These are phyloP conservation scores for Arion vulgaris DNA, from an alignment of 1,140 invertebrate genomes.

Conservation along the genomic window DNA sequence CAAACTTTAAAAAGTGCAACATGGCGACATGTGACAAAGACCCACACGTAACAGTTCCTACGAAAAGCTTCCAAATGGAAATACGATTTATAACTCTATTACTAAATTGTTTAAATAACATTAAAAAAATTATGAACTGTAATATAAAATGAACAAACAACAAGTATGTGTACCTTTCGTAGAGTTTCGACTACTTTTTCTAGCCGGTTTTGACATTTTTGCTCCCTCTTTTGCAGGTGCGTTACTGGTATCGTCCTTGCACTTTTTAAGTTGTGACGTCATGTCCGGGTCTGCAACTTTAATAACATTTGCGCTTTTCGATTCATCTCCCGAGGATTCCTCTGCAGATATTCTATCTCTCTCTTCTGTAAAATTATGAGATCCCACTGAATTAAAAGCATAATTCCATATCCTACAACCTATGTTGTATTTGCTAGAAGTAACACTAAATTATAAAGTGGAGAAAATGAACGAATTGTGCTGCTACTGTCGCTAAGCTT, in stretches of 20 bases:
- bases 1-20: too few species aligned
- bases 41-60: too few species aligned
- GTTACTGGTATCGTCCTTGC: constrained; percentile 42
- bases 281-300: constrained; percentile 41
- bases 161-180: constrained; percentile 28
- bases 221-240: constrained; percentile 46
- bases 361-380: constrained; percentile 39
- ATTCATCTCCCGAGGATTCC: constrained; percentile 46
- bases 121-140: background rate
- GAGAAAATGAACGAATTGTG: too few species aligned
- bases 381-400: background rate
- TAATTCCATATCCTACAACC: too few species aligned
- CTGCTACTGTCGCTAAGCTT: too few species aligned
- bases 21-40: too few species aligned
- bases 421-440: too few species aligned
- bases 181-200: constrained; percentile 37
- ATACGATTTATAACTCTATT: background rate
- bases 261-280: constrained; percentile 44
- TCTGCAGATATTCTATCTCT: constrained; percentile 44
- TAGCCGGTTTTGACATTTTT: constrained; percentile 42
- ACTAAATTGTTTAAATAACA: background rate
- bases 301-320: constrained; percentile 20
- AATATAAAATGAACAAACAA: background rate
- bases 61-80: too few species aligned
- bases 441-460: too few species aligned